These are phyloP conservation scores for Oenanthe melanoleuca DNA, from an alignment of 2,113 vertebrate genomes.

Conservation along the genomic window DNA sequence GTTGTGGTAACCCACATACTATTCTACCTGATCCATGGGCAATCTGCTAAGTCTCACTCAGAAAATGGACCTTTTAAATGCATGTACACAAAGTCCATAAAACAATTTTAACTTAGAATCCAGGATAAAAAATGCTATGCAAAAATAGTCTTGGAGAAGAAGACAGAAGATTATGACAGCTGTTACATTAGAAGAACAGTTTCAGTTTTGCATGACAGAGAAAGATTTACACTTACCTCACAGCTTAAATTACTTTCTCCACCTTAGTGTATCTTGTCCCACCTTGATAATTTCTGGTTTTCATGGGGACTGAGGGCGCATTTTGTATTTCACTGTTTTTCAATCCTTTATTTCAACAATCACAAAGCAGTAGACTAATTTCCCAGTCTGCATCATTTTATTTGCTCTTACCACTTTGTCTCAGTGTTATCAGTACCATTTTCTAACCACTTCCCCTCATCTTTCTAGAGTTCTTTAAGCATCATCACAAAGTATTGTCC, in stretches of 20 bases:
- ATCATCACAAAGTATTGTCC: background rate
- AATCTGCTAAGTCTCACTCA: background rate
- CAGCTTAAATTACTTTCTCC: background rate
- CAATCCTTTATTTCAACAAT: background rate
- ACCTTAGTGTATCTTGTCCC: background rate
- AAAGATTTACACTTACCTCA: background rate
- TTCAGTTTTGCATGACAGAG: background rate
- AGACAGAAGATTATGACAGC: background rate
- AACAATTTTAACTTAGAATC: background rate
- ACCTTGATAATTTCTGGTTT: background rate
- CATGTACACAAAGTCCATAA: background rate
- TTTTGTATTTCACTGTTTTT: background rate
- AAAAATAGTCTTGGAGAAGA: background rate
- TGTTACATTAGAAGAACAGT: background rate
- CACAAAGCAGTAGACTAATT: background rate
- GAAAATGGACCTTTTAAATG: background rate
- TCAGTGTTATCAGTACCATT: background rate
- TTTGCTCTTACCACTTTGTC: background rate
- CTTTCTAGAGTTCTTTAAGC: background rate
- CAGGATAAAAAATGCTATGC: background rate
- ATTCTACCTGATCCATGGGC: background rate
- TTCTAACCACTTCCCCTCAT: background rate
- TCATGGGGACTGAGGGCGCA: background rate
- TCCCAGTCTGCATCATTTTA: background rate
- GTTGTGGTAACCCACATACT: background rate